A percentile compares a stretch with the other conserved stretches of the same genome.
Evolutionary conservation across 2,797 vertebrate species (phyloP).

Genomic region (Capromys pilorides): DNA sequence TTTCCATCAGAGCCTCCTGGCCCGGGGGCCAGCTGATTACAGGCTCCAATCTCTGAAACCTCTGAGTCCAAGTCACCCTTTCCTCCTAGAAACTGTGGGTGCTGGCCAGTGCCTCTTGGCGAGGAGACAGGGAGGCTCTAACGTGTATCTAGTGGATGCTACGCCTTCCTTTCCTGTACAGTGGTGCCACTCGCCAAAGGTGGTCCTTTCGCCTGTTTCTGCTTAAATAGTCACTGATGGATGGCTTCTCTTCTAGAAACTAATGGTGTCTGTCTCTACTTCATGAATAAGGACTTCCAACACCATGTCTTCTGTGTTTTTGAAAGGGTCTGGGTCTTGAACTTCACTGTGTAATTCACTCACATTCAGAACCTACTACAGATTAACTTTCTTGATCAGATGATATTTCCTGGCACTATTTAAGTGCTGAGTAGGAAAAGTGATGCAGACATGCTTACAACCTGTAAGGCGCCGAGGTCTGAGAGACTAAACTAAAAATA

Average conservation of each 20-base stretch:
- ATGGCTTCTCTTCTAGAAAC: not conserved
- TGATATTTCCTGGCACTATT: not conserved
- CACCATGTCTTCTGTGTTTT: not conserved
- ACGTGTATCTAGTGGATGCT: not conserved
- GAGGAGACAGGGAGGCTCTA: not conserved
- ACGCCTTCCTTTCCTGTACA: not conserved
- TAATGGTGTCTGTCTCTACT: not conserved
- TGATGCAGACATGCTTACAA: not conserved
- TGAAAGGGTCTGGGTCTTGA: not conserved
- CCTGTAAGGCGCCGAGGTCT: not conserved
- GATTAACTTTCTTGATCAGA: not conserved
- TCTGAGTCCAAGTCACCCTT: not conserved
- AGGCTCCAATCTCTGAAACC: not conserved
- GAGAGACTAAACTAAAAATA: not conserved
- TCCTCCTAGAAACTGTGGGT: not conserved
- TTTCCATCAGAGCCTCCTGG: not conserved
- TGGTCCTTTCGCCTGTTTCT: not conserved
- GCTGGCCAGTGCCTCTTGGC: not conserved
- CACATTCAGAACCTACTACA: not conserved
- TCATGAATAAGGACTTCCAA: not conserved
- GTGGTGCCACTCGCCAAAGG: not conserved
- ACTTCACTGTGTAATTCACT: not conserved
- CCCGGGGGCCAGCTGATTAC: not conserved
- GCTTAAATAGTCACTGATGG: not conserved
- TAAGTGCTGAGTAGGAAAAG: slow-evolving; percentile 41